Evolutionary conservation across 1,140 invertebrate genomes (phyloP).

Genomic region (Harlomillsia oculata): DNA sequence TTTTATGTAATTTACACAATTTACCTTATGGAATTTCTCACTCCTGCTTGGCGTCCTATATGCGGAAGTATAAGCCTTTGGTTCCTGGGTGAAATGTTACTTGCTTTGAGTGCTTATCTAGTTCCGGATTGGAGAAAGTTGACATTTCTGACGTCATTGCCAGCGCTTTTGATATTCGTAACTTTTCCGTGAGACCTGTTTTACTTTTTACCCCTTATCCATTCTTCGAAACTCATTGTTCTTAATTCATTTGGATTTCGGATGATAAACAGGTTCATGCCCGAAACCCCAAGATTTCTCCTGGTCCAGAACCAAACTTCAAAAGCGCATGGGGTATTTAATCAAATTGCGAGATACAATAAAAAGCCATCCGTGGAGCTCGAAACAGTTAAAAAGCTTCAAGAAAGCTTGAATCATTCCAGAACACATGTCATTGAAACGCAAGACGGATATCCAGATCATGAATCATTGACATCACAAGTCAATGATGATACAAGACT

Average conservation of each 20-base stretch:
- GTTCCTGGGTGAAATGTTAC: conserved; percentile 23
- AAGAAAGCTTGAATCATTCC: too few relatives aligned
- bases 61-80: conserved; percentile 23
- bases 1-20: conserved; percentile 14
- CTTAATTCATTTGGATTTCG: background rate
- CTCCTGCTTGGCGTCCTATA: conserved; percentile 11
- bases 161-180: conserved; percentile 2
- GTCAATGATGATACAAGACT: too few relatives aligned
- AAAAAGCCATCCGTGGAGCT: too few relatives aligned
- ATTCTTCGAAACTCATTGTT: background rate
- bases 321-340: conserved; percentile 10
- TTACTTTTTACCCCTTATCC: too few relatives aligned
- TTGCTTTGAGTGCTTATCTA: conserved; percentile 14
- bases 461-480: too few relatives aligned
- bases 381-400: too few relatives aligned
- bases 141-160: background rate
- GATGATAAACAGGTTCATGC: conserved; percentile 1
- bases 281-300: conserved; percentile 17
- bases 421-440: too few relatives aligned
- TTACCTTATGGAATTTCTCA: conserved; percentile 27
- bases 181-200: conserved; percentile 11
- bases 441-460: too few relatives aligned
- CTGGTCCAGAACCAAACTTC: conserved; percentile 13
- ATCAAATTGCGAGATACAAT: conserved; percentile 18
- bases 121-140: conserved; percentile 20